Base-by-base conservation (phyloP, 2,888 invertebrate genomes). In the Thymelicus acteon region DNA sequence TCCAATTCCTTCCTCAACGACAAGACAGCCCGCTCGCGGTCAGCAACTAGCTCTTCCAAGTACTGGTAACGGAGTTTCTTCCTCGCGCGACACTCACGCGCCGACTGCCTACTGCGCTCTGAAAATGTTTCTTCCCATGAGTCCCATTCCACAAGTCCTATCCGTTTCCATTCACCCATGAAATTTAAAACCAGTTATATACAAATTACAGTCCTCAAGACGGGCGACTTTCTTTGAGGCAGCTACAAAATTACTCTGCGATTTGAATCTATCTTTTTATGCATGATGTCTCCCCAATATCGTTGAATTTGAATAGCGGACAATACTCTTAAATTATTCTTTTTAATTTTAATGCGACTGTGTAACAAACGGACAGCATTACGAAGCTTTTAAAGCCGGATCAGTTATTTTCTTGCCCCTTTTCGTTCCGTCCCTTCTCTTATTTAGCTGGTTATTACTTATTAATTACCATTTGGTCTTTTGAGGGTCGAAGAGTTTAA, bases 41-140 rank as follows among this genome's bases (percentile, higher is more conserved):
- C 98, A 0, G 97, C 95, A 5, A 99, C 99, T 77, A 99, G 93
- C 91, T 99, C 99, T 89, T 99, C 99, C 76, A 99, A 94, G 86
- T 99, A 99, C 89, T 99, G 99, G 90, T 99, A 99, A 67, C 99
- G 96, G 75, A 99, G 95, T 89, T 99, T 99, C 94, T 99, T 99
- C 67, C 99, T 95, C 61, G 99, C 99, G 77, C 99, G 96, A 88
- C 99, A 99, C 95, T 99, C 99, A 81, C 99, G 95, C 78, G 99
- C 99, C 92, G 98, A 98, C 94, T 99, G 99, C 79, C 99, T 95
- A 90, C 99, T 99, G 74, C 99, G 96, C 92, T 99, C 99, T 98
- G 87, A 31, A 93, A 83, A 15, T 31, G 15, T 60, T 15, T 37
- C 7, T 10, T n/a, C 12, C 57, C 60, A 60, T 60, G 24, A 19